Evolutionary conservation across 2,797 vertebrate species (phyloP), one percentile per base, ranked within the genome.

Genomic region (Tragopan temminckii): DNA sequence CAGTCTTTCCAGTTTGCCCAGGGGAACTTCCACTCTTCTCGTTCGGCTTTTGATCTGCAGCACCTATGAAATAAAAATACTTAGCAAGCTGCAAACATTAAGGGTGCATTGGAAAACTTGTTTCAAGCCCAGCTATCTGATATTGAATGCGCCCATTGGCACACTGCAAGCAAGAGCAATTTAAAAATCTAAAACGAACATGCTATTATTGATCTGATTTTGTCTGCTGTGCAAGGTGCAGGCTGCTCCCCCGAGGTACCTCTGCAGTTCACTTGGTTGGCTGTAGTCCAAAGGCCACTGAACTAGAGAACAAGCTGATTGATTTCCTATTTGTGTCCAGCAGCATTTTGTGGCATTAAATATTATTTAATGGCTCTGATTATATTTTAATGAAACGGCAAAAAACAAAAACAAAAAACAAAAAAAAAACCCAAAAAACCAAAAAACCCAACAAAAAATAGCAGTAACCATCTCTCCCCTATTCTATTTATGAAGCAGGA

Each of bases 241-340:
- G 59, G 88, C 64, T 70, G 64, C 67, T 80, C 53, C 55, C 85
- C 61, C 23, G 45, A 75, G 89, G 83, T 48, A 64, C 57, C 71
- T 17, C 11, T 25, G 57, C 84, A 78, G 89, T 43, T 91, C 89
- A 67, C 74, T 88, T 2, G 2, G 67, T 29, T 82, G 53, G 62
- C 50, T 55, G 74, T 43, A 77, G 79, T 35, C 50, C 94, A 61
- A 96, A 6, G 20, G 81, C 83, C 95, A 88, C 90, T 72, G 88
- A 95, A 93, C 35, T 43, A 88, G 80, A 96, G 66, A 81, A 90
- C 89, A 95, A 96, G 92, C 14, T 29, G 82, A 97, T 91, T 94
- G 96, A 97, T 97, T 97, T 98, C 88, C 91, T 93, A 85, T 96
- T 95, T 85, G 36, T 80, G 87, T 85, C 84, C 81, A 95, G 92